Evolutionary conservation across 2,113 vertebrate genomes (phyloP).

Genomic region (Thalassarche chlororhynchos): DNA sequence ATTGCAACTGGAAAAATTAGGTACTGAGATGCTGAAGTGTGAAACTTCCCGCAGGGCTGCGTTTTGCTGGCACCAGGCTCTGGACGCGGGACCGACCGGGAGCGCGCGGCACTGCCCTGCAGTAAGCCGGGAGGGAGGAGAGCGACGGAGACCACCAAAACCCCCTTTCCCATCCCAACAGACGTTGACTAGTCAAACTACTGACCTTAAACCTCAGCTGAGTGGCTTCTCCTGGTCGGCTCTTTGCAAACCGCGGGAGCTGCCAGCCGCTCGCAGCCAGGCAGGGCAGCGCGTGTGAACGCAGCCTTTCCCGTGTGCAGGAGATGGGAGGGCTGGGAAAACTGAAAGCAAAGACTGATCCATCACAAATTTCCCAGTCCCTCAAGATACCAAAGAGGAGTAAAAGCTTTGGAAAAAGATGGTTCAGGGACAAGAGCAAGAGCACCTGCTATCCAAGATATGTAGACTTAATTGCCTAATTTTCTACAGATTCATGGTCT

Average conservation of each 20-base stretch:
- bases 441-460: neutral
- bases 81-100: rapidly evolving
- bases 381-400: neutral
- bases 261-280: neutral
- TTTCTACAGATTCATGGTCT: neutral
- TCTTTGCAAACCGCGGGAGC: rapidly evolving
- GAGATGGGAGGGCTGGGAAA: neutral
- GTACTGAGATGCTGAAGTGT: rapidly evolving
- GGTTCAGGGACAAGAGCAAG: neutral
- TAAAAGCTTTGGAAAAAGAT: neutral
- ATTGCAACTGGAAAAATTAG: rapidly evolving
- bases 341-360: neutral
- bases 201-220: neutral
- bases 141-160: neutral
- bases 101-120: rapidly evolving
- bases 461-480: rapidly evolving
- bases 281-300: neutral
- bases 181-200: rapidly evolving
- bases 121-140: neutral
- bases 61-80: neutral
- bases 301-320: rapidly evolving
- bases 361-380: neutral
- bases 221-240: rapidly evolving
- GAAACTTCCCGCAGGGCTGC: neutral
- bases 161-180: neutral